Conservation (phyloP, 2,888 invertebrate species). For the Prosapia bicincta region DNA sequence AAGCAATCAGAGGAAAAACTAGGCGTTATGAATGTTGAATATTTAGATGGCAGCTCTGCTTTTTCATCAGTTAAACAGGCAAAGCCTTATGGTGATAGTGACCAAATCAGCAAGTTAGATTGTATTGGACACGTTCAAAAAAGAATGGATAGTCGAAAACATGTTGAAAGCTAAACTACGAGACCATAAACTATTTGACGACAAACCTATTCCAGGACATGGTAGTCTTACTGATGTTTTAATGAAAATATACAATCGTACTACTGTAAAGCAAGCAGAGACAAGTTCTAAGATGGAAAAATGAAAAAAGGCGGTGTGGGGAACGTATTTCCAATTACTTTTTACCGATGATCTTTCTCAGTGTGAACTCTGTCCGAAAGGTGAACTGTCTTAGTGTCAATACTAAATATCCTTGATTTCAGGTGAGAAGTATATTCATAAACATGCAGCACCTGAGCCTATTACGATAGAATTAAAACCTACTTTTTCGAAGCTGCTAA, state of each 20-base stretch:
- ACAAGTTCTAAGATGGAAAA: not conserved
- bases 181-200: not conserved
- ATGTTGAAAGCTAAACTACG: not conserved
- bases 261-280: too few species aligned
- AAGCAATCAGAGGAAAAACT: not conserved
- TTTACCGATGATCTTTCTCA: not conserved
- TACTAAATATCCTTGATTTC: not conserved
- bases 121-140: not conserved
- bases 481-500: not conserved
- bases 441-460: not conserved
- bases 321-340: not conserved
- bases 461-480: not conserved
- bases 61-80: not conserved
- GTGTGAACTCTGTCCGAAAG: not conserved
- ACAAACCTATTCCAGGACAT: not conserved
- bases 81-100: not conserved
- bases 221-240: too few species aligned
- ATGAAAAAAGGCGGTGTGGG: too few species aligned
- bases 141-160: not conserved
- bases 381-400: not conserved
- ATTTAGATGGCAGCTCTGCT: not conserved
- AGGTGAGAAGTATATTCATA: too few species aligned
- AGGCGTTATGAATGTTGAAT: not conserved
- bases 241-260: too few species aligned
- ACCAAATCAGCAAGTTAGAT: not conserved